Evolutionary conservation across 2,797 vertebrate genomes (phyloP).

Genomic region (Heterohyrax brucei): DNA sequence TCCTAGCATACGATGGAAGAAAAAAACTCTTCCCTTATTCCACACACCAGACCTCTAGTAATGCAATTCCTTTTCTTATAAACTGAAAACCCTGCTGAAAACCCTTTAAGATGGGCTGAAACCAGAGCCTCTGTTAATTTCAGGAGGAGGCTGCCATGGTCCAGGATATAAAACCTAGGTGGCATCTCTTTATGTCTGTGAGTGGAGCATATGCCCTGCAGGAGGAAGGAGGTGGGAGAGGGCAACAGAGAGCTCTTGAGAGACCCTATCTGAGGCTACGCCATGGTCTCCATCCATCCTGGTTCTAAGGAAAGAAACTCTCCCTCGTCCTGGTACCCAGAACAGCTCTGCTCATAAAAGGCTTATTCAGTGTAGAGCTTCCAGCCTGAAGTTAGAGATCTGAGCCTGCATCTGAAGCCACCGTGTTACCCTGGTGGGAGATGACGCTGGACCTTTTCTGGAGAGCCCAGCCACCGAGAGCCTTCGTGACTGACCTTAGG

Average conservation of each 20-base stretch:
- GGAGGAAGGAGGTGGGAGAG: neutral
- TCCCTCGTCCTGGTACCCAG: neutral
- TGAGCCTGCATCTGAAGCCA: neutral
- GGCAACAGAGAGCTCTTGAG: neutral
- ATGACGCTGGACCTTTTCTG: neutral
- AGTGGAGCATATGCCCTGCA: neutral
- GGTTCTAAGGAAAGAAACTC: neutral
- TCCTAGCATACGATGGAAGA: neutral
- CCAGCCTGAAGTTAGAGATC: neutral
- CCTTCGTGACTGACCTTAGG: neutral
- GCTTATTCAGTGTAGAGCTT: neutral
- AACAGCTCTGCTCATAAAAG: neutral
- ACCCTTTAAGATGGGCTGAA: neutral
- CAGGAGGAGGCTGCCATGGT: neutral
- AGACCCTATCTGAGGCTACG: neutral
- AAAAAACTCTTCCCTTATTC: neutral
- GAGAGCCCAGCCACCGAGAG: neutral
- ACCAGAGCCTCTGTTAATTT: neutral
- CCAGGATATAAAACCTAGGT: too few relatives aligned
- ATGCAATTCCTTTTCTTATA: constrained; percentile 29
- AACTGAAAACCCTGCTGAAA: neutral
- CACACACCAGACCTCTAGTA: neutral
- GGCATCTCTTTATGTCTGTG: neutral
- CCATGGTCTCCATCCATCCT: neutral
- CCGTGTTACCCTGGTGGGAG: neutral